A percentile compares a stretch with the other conserved stretches of the same genome.
Conservation (phyloP, 2,888 invertebrate species). For the Eilema depressum region DNA sequence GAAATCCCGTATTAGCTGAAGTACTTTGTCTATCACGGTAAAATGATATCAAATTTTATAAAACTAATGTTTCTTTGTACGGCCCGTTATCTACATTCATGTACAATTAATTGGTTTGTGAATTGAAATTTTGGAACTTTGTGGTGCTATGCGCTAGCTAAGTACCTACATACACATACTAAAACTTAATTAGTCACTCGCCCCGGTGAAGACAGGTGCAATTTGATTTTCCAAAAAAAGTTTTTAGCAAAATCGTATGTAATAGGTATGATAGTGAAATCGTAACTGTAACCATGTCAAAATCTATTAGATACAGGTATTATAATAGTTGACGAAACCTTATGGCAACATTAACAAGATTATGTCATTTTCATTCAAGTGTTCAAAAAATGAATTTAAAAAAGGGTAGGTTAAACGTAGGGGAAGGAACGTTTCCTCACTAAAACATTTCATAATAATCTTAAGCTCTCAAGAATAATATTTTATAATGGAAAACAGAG, state of each 20-base stretch:
- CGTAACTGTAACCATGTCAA: neutral
- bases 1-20: neutral
- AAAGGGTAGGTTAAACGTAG: constrained; percentile 37
- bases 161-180: too few relatives aligned
- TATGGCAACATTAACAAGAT: neutral
- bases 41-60: constrained; percentile 35
- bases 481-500: constrained; percentile 50
- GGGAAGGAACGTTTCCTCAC: constrained; percentile 41
- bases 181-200: too few relatives aligned
- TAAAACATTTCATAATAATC: constrained; percentile 45
- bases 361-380: neutral
- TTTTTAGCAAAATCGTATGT: too few relatives aligned
- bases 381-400: neutral
- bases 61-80: neutral
- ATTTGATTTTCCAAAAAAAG: too few relatives aligned
- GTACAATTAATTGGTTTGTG: too few relatives aligned
- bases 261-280: too few relatives aligned
- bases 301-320: neutral
- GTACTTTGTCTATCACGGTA: constrained; percentile 29
- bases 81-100: neutral
- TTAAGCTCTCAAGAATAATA: constrained; percentile 43
- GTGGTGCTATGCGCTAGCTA: too few relatives aligned
- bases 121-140: neutral
- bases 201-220: too few relatives aligned
- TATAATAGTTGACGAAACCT: neutral